phyloP scores from a whole-genome alignment of 2,113 vertebrate species.

The Platysternon megacephalum region DNA sequence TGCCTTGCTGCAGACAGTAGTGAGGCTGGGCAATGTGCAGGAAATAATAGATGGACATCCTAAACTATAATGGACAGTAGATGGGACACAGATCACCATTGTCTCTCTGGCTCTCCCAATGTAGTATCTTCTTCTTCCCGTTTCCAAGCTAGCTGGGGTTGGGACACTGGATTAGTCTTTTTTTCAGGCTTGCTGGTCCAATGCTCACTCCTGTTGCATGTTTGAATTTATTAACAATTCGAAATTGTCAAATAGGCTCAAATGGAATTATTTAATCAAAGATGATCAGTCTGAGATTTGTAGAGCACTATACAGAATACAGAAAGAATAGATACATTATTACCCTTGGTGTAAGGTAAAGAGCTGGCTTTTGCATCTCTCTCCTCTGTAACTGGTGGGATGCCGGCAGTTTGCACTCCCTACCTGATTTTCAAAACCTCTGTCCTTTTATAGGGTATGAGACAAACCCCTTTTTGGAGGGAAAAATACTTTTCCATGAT shows the following conservation, averaged over 20 bases:
- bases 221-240: neutral
- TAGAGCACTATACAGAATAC: neutral
- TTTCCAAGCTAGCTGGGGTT: neutral
- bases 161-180: neutral
- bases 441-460: neutral
- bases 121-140: neutral
- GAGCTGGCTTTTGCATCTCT: neutral
- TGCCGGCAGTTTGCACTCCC: neutral
- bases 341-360: neutral
- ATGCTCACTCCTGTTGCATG: neutral
- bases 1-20: neutral
- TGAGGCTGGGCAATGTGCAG: neutral
- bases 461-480: neutral
- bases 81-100: neutral
- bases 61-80: neutral
- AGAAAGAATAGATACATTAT: neutral
- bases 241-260: neutral
- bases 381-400: neutral
- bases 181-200: neutral
- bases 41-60: neutral
- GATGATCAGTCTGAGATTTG: neutral
- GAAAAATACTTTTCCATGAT: neutral
- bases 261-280: neutral
- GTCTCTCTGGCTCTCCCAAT: neutral
- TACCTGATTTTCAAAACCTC: neutral